Evolutionary conservation across 2,113 vertebrate species (phyloP), one percentile per base, ranked within the genome.

Genomic region (Bombycilla garrulus): DNA sequence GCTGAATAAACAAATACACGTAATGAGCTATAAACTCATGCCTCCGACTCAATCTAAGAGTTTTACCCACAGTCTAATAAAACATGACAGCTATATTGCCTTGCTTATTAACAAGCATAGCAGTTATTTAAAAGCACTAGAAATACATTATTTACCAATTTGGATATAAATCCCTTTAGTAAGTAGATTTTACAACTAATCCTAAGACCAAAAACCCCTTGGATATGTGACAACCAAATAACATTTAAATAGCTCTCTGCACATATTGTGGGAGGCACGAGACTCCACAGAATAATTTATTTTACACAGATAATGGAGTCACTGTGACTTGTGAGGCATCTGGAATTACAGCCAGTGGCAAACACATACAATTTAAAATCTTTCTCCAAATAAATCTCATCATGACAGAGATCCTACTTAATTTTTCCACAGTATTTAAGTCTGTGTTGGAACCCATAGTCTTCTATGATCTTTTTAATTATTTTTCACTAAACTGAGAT

Each of bases 401-500:
- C 17, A 31, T 82, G 66, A 70, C 4, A 78, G 33, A 88, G 44
- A 86, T 56, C 20, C 44, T 62, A n/a, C 62, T 86, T 84, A 91
- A 84, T 79, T 64, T 69, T 82, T 69, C 77, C 42, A 60, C 36
- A 86, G 29, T 28, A 81, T 92, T 93, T 89, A 70, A 45, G 35
- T 54, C 61, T 67, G n/a, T 50, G 48, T 5, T 42, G 86, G 15
- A 88, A 31, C 31, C 61, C 24, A 47, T 36, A 85, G 61, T 66
- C 22, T 80, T 72, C 33, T 35, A 28, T 42, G 42, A 76, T 67
- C 65, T 88, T 76, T 92, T 78, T 19, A 91, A 95, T 88, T 88
- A 85, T 54, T 90, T 91, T 84, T 96, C 96, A 92, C 83, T 80
- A 94, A 91, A 97, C 62, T 91, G 77, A 86, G 94, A 96, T 81